phyloP scores from a whole-genome alignment of 1,140 invertebrate species.

The Scaptomyza pallida region DNA sequence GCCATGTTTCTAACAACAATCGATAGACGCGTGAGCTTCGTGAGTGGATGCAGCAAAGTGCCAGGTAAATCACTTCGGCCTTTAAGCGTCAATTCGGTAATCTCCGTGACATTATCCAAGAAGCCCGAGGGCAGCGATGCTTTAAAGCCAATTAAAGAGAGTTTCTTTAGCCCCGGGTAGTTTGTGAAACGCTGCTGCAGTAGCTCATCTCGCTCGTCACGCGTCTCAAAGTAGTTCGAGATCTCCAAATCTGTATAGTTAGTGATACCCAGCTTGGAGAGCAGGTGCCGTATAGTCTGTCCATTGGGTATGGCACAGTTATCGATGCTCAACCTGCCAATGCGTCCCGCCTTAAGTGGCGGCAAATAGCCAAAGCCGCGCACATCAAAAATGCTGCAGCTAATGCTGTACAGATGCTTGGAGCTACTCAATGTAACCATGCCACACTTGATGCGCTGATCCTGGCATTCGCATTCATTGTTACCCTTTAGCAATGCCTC shows the following conservation, averaged over 20 bases:
- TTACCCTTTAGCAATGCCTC: slow-evolving; percentile 54
- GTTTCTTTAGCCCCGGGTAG: slow-evolving; percentile 47
- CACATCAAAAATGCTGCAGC: slow-evolving; percentile 61
- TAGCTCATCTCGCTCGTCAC: slow-evolving; percentile 53
- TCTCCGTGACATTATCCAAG: slow-evolving; percentile 48
- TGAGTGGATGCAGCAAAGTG: slow-evolving; percentile 51
- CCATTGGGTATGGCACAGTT: slow-evolving; percentile 65
- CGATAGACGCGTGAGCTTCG: slow-evolving; percentile 42
- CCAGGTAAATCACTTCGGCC: slow-evolving; percentile 58
- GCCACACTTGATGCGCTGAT: slow-evolving; percentile 69
- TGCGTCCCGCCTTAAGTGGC: slow-evolving; percentile 50
- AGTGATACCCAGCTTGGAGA: slow-evolving; percentile 53
- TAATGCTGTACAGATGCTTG: slow-evolving; percentile 47
- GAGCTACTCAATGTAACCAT: slow-evolving; percentile 53
- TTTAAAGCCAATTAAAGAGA: slow-evolving; percentile 58
- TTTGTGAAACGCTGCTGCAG: slow-evolving; percentile 61
- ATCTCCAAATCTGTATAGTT: slow-evolving; percentile 64
- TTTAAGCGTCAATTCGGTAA: slow-evolving; percentile 51
- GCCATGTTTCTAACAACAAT: slow-evolving; percentile 62
- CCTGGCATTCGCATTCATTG: slow-evolving; percentile 61
- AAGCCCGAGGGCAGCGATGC: slow-evolving; percentile 49
- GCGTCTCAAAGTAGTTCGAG: slow-evolving; percentile 64
- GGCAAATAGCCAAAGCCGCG: slow-evolving; percentile 63
- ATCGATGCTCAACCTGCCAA: slow-evolving; percentile 42
- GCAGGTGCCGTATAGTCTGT: slow-evolving; percentile 44